These are phyloP conservation scores for Amaurobius ferox DNA, from an alignment of 2,888 invertebrate species.

Conservation along the genomic window DNA sequence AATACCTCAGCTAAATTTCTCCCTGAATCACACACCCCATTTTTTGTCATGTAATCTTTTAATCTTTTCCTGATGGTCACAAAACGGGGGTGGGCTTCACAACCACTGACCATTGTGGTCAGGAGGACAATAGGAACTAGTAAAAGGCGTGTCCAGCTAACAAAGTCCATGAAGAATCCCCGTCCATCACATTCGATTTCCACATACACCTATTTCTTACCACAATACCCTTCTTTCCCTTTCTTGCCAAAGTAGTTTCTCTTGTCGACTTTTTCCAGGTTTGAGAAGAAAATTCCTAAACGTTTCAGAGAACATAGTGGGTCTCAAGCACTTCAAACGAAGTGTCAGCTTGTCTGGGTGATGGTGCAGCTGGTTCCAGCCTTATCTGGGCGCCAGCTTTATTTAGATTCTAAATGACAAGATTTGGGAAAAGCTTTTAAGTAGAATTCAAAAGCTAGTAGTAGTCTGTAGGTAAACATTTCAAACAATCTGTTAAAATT, in stretches of 20 bases:
- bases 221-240: not conserved
- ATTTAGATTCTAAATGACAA: not conserved
- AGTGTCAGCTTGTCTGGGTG: not conserved
- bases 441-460: too few species aligned
- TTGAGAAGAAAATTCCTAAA: not conserved
- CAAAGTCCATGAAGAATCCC: not conserved
- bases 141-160: not conserved
- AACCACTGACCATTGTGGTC: not conserved
- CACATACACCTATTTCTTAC: too few species aligned
- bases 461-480: too few species aligned
- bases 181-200: slow-evolving; percentile 5
- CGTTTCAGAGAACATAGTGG: not conserved
- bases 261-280: not conserved
- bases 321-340: not conserved
- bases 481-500: too few species aligned
- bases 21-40: too few species aligned
- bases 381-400: not conserved
- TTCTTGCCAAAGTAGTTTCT: not conserved
- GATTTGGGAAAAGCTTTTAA: too few species aligned
- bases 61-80: too few species aligned
- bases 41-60: too few species aligned
- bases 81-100: too few species aligned
- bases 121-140: not conserved
- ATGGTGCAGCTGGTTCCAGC: not conserved
- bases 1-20: too few species aligned